phyloP scores from a whole-genome alignment of 2,888 invertebrate genomes.

The Tipula unca region DNA sequence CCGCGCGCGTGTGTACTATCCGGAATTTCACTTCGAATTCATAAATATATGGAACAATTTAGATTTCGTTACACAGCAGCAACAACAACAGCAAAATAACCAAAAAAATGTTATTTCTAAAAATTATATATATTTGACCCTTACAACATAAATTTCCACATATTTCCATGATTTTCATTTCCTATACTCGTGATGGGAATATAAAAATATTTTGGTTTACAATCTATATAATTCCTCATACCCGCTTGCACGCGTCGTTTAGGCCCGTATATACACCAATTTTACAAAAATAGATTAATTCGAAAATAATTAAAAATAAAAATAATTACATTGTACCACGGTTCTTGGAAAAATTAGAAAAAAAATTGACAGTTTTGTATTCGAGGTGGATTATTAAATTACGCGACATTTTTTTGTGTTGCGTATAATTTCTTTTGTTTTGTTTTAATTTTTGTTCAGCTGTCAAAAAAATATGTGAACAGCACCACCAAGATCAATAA shows the following conservation, averaged over 20 bases:
- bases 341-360: neutral
- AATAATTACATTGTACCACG: neutral
- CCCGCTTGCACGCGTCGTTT: neutral
- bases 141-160: neutral
- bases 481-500: neutral
- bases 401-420: neutral
- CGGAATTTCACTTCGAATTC: neutral
- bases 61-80: neutral
- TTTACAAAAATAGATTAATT: constrained; percentile 1
- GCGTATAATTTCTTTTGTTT: neutral
- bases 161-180: neutral
- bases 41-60: constrained; percentile 8
- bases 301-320: neutral
- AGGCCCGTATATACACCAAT: neutral
- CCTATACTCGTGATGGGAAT: neutral
- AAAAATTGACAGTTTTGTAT: neutral
- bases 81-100: neutral
- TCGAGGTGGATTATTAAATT: neutral
- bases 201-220: neutral
- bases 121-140: neutral
- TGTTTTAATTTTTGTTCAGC: neutral
- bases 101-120: neutral
- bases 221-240: neutral
- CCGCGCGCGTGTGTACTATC: neutral
- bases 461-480: neutral